Percentiles rank a stretch among this genome's conserved stretches.
These are phyloP conservation scores for Epicampocera succincta DNA, from an alignment of 2,888 invertebrate species.

Conservation along the genomic window DNA sequence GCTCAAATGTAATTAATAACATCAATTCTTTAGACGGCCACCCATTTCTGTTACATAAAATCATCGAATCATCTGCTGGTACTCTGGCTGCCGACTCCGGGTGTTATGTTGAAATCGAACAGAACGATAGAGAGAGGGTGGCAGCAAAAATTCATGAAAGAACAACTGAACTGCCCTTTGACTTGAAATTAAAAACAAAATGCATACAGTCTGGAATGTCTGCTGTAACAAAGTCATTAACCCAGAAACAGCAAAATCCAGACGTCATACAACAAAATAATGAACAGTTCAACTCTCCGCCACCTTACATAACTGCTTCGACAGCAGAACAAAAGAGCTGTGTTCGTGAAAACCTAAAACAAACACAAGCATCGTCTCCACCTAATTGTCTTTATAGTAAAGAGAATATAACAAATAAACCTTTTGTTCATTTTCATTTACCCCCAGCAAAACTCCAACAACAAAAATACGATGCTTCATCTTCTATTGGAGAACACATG, in stretches of 20 bases:
- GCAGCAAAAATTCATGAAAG: slow-evolving; percentile 33
- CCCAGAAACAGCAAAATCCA: slow-evolving; percentile 72
- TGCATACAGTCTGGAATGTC: slow-evolving; percentile 62
- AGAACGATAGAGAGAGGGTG: background rate
- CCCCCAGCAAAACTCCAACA: slow-evolving; percentile 12
- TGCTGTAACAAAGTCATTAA: slow-evolving; percentile 76
- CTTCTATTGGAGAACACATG: slow-evolving; percentile 75
- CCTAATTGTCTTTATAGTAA: slow-evolving; percentile 8
- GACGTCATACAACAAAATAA: slow-evolving; percentile 62
- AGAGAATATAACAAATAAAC: slow-evolving; percentile 20
- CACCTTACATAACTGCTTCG: slow-evolving; percentile 48
- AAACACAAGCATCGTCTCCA: slow-evolving; percentile 50
- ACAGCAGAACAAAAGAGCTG: slow-evolving; percentile 49
- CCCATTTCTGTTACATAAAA: slow-evolving; percentile 53
- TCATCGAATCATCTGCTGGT: slow-evolving; percentile 33
- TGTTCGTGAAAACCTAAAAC: slow-evolving; percentile 33
- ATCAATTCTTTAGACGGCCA: slow-evolving; percentile 52
- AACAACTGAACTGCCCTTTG: slow-evolving; percentile 30
- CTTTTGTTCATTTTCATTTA: slow-evolving; percentile 62
- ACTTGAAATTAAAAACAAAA: slow-evolving; percentile 38
- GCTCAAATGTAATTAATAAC: slow-evolving; percentile 61
- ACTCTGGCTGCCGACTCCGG: slow-evolving; percentile 35
- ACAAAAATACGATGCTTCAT: slow-evolving; percentile 53
- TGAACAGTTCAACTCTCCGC: slow-evolving; percentile 32
- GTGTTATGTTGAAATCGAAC: slow-evolving; percentile 20